Evolutionary conservation across 2,888 invertebrate genomes (phyloP).

Genomic region (Pollenia angustigena): DNA sequence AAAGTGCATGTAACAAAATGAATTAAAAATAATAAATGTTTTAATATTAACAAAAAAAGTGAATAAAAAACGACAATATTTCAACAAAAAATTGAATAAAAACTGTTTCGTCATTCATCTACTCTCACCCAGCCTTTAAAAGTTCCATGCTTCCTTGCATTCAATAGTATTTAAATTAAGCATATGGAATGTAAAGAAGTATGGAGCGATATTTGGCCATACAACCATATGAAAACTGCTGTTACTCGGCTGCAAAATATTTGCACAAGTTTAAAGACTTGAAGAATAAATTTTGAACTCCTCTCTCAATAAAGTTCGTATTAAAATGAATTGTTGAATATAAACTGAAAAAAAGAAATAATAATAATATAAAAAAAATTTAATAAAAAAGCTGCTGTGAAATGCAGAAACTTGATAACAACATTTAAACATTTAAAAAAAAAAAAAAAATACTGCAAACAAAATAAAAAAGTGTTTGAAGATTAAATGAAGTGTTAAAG

Average conservation of each 20-base stretch:
- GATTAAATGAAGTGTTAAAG: slow-evolving; percentile 63
- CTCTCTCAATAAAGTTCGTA: slow-evolving; percentile 11
- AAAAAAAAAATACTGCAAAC: neutral
- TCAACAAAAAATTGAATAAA: neutral
- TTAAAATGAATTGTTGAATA: slow-evolving; percentile 25
- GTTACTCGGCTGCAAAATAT: neutral
- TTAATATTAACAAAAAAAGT: no score
- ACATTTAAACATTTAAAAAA: slow-evolving; percentile 52
- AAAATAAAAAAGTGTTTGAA: slow-evolving; percentile 43
- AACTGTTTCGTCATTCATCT: neutral
- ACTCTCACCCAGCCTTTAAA: slow-evolving; percentile 78
- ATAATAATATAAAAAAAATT: slow-evolving; percentile 28
- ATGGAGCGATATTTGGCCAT: slow-evolving; percentile 84
- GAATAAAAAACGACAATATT: neutral
- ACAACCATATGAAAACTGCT: slow-evolving; percentile 46
- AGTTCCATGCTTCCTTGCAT: slow-evolving; percentile 85
- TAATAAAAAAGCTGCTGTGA: slow-evolving; percentile 17
- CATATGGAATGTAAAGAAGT: slow-evolving; percentile 85
- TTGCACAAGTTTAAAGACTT: neutral
- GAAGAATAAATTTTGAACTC: slow-evolving; percentile 18
- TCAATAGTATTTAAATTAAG: slow-evolving; percentile 84
- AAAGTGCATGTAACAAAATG: no score
- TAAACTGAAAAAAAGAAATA: neutral
- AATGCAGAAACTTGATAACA: slow-evolving; percentile 61
- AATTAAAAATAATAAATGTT: neutral